Evolutionary conservation across 2,113 vertebrate species (phyloP).

Genomic region (Lophura nycthemera): DNA sequence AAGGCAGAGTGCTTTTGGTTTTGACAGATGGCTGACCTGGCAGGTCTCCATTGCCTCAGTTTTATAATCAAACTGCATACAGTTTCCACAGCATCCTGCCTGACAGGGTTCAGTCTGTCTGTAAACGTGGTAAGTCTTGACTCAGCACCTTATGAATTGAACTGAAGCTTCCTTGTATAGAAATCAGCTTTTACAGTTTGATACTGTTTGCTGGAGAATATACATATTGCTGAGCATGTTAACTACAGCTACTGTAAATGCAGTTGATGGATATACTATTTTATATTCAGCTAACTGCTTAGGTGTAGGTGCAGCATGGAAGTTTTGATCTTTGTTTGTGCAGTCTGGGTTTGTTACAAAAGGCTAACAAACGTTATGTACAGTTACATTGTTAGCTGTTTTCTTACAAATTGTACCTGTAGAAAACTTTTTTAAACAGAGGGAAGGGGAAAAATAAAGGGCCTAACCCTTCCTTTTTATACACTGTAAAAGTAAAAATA

Average conservation of each 20-base stretch:
- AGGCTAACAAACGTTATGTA: neutral
- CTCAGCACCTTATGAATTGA: conserved; percentile 23
- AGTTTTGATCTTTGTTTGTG: neutral
- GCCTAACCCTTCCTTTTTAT: neutral
- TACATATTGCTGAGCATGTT: neutral
- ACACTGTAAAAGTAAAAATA: neutral
- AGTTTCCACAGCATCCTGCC: conserved; percentile 71
- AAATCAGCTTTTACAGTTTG: conserved; percentile 24
- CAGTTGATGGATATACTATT: neutral
- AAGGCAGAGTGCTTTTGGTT: conserved; percentile 63
- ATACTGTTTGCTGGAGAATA: neutral
- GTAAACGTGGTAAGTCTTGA: conserved; percentile 56
- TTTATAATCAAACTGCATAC: conserved; percentile 67
- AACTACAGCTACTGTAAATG: neutral
- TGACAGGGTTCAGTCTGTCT: conserved; percentile 34
- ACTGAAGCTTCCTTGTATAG: conserved; percentile 48
- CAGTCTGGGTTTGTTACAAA: neutral
- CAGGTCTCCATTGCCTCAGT: conserved; percentile 59
- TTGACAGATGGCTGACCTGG: conserved; percentile 78
- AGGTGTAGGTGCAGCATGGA: neutral
- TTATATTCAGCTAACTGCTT: neutral
- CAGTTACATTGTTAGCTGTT: neutral
- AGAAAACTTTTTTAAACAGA: neutral
- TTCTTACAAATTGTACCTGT: neutral
- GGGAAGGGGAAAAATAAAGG: neutral